Conservation (phyloP, 2,888 invertebrate species). For the Plusia festucae region DNA sequence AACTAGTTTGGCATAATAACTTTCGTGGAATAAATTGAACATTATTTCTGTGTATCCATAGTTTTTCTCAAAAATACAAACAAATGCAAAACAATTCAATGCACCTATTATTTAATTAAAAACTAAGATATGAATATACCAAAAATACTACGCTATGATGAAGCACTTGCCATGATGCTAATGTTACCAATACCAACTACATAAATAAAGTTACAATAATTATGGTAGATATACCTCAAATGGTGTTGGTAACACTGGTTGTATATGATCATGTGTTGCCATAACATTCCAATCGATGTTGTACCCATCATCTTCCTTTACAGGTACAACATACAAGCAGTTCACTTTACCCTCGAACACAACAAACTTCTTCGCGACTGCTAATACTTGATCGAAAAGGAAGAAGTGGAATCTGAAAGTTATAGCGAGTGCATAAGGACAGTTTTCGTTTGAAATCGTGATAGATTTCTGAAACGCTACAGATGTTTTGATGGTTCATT, state of each 20-base stretch:
- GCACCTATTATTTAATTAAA: no score
- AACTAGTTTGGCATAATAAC: background rate
- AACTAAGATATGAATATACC: background rate
- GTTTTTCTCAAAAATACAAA: no score
- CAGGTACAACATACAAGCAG: constrained; percentile 88
- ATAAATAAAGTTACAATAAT: background rate
- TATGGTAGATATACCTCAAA: constrained; percentile 76
- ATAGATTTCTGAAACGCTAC: no score
- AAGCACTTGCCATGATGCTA: background rate
- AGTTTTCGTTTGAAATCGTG: no score
- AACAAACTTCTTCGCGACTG: constrained; percentile 90
- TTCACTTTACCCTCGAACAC: constrained; percentile 89
- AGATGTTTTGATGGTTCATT: no score
- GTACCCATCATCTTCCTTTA: constrained; percentile 70
- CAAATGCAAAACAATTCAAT: no score
- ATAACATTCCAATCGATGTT: constrained; percentile 91
- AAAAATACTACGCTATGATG: background rate
- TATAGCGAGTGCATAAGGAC: background rate
- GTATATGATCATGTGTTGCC: constrained; percentile 79
- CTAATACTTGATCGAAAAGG: constrained; percentile 92
- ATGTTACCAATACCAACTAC: no score
- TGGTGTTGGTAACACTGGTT: constrained; percentile 75
- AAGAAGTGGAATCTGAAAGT: constrained; percentile 91
- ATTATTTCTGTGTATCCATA: no score
- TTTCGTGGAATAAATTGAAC: background rate